Evolutionary conservation across 2,888 invertebrate species (phyloP).

Genomic region (Phortica magna): DNA sequence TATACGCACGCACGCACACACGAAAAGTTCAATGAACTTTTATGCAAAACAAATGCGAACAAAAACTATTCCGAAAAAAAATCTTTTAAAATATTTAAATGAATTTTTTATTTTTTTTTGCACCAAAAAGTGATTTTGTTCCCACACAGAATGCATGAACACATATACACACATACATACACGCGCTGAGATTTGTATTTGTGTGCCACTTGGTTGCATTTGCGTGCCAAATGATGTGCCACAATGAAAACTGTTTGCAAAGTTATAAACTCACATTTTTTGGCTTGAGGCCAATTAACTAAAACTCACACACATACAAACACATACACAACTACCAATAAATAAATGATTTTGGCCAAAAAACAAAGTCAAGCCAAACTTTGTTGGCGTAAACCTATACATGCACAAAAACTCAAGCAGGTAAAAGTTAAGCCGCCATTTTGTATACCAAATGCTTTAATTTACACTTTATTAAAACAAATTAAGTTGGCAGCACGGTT

Average conservation of each 20-base stretch:
- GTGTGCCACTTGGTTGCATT: slow-evolving; percentile 7
- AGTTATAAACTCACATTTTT: slow-evolving; percentile 47
- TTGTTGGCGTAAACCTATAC: no score
- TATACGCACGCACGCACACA: no score
- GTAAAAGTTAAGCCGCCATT: no score
- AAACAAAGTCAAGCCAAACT: slow-evolving; percentile 40
- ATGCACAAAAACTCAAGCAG: no score
- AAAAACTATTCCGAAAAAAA: neutral
- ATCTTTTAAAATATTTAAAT: slow-evolving; percentile 20
- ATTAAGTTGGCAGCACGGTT: no score
- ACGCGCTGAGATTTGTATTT: neutral
- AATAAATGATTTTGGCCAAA: neutral
- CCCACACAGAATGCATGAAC: slow-evolving; percentile 1
- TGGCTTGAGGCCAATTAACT: slow-evolving; percentile 42
- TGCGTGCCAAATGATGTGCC: slow-evolving; percentile 73
- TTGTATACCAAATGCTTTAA: no score
- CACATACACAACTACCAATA: neutral
- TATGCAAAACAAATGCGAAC: neutral
- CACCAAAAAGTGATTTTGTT: slow-evolving; percentile 14
- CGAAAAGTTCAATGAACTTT: slow-evolving; percentile 24
- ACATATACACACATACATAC: neutral
- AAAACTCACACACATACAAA: slow-evolving; percentile 25
- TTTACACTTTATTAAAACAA: no score
- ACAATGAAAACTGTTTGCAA: slow-evolving; percentile 55
- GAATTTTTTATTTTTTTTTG: slow-evolving; percentile 13